Base-by-base conservation (phyloP, 2,797 vertebrate genomes). In the Pyrocephalus nanus region DNA sequence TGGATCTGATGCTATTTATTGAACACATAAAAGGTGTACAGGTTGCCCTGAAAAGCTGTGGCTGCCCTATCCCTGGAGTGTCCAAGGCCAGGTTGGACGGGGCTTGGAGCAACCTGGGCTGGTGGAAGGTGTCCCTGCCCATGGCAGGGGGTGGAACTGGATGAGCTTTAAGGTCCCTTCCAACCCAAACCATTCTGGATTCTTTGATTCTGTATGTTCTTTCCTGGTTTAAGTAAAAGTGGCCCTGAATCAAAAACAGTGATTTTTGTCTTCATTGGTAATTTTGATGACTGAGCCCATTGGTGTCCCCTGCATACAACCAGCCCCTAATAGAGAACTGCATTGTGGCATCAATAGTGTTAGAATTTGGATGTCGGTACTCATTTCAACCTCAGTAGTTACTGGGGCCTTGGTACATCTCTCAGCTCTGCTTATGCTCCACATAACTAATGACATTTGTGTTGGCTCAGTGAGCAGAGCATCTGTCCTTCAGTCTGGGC, bases 11-110 rank as follows among this genome's bases (percentile, higher is more conserved):
- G 58, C 7, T 76, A 0, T 21, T 3, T 69, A 40, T 29, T 69
- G 30, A 42, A 29, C n/a, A 32, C 19, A 2, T 14, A 11, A 1
- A n/a, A 38, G 21, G 3, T 34, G 6, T 5, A 12, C 12, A 47
- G 65, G 12, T 15, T 83, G 17, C 15, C 51, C 18, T 5, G 51
- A 34, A 38, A 53, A 47, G 25, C 45, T 51, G 7, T 77, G 58
- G 20, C 51, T 77, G 43, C 15, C 6, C 51, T 38, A 13, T 34
- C 61, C n/a, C 27, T 83, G 51, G 7, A 23, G 12, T 30, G n/a
- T 32, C 42, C 58, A 34, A 16, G 48, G 9, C 5, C 27, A 55
- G 13, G 15, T 3, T 40, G 62, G 48, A 62, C 27, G 7, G 20
- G 34, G 19, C 36, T n/a, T 70, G 40, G 40, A 72, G 40, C 45